Evolutionary conservation across 1,140 invertebrate species (phyloP).

Genomic region (Zaprionus ornatus): DNA sequence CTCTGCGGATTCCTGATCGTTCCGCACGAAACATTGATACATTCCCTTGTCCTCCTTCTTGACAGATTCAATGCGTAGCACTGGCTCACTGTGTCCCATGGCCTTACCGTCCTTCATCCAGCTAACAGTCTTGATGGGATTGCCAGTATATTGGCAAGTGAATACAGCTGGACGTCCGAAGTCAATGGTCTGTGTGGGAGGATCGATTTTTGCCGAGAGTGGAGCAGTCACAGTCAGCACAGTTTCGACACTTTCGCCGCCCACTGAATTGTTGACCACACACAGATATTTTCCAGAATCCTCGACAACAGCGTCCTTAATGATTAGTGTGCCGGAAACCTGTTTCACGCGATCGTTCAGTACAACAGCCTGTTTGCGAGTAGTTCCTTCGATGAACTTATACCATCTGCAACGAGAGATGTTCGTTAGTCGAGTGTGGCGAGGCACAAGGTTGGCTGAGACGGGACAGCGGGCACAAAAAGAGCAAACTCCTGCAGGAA

Average conservation of each 20-base stretch:
- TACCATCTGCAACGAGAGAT: slow-evolving; percentile 91
- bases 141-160: slow-evolving; percentile 95
- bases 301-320: slow-evolving; percentile 94
- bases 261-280: slow-evolving; percentile 96
- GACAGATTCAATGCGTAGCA: slow-evolving; percentile 93
- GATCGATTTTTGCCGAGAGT: slow-evolving; percentile 93
- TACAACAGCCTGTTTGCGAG: slow-evolving; percentile 92
- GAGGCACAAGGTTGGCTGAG: not conserved
- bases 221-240: slow-evolving; percentile 96
- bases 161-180: slow-evolving; percentile 95
- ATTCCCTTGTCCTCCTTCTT: slow-evolving; percentile 98
- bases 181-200: slow-evolving; percentile 95
- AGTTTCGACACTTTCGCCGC: slow-evolving; percentile 95
- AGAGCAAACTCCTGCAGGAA: slow-evolving; percentile 25
- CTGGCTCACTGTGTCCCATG: slow-evolving; percentile 90
- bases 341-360: slow-evolving; percentile 95
- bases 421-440: slow-evolving; percentile 4
- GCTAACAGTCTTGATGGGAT: slow-evolving; percentile 93
- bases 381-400: slow-evolving; percentile 94
- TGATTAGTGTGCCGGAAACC: slow-evolving; percentile 96
- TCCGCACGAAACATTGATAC: slow-evolving; percentile 98
- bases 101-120: slow-evolving; percentile 97
- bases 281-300: slow-evolving; percentile 97
- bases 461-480: slow-evolving; percentile 54
- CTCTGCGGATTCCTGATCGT: slow-evolving; percentile 96